Conservation (phyloP, 1,140 invertebrate species). For the Oedothorax gibbosus region DNA sequence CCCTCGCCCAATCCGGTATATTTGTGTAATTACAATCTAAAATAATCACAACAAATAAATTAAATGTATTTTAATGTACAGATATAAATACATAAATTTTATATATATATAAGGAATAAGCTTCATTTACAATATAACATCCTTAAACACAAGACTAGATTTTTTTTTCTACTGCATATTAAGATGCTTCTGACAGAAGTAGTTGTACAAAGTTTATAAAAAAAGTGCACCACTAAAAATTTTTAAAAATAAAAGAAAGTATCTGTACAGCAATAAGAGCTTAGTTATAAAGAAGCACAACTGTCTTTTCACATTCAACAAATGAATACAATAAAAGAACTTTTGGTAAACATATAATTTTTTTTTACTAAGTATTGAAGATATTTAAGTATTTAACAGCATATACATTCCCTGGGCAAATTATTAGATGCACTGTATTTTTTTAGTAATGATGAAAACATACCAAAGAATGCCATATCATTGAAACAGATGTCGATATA, state of each 20-base stretch:
- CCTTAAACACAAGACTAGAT: slow-evolving; percentile 47
- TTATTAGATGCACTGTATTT: too few relatives aligned
- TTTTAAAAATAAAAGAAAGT: slow-evolving; percentile 11
- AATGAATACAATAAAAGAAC: not conserved
- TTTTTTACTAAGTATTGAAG: not conserved
- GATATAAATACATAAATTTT: slow-evolving; percentile 53
- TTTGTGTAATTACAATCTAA: too few relatives aligned
- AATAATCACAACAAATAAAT: slow-evolving; percentile 1
- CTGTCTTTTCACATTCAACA: not conserved
- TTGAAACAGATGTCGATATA: too few relatives aligned
- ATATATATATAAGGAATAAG: slow-evolving; percentile 32
- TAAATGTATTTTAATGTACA: slow-evolving; percentile 52
- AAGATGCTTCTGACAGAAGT: not conserved
- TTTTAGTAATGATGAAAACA: too few relatives aligned
- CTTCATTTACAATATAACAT: slow-evolving; percentile 40
- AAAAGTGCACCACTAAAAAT: slow-evolving; percentile 47
- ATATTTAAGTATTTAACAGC: too few relatives aligned
- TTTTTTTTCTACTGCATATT: slow-evolving; percentile 21
- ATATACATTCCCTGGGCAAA: too few relatives aligned
- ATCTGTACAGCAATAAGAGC: not conserved
- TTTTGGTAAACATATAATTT: not conserved
- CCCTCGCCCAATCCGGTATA: too few relatives aligned
- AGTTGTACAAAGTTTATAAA: slow-evolving; percentile 45
- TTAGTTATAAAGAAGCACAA: not conserved
- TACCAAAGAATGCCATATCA: too few relatives aligned